Evolutionary conservation across 2,113 vertebrate species (phyloP), one percentile per base, ranked within the genome.

Genomic region (Oncorhynchus gorbuscha): DNA sequence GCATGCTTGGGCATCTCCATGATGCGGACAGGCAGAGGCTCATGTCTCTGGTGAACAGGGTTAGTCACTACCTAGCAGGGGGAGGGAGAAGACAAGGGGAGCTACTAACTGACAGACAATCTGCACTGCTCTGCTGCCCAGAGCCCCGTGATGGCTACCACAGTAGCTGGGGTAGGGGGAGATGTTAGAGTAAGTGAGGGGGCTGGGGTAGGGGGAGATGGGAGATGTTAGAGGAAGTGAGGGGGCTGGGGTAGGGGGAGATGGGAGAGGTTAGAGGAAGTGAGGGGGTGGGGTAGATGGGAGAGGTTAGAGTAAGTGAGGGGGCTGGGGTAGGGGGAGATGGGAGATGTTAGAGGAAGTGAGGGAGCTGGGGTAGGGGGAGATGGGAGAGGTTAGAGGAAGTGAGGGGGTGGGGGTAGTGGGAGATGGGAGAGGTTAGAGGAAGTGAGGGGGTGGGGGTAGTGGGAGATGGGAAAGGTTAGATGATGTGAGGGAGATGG

Each of bases 61-160:
- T 93, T 94, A 93, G 91, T 93, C 94, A 94, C 94, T 93, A 94
- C 94, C 94, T 94, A 93, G 89, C 93, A 89, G 91, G 93, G 91
- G 87, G 92, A 92, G 89, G 89, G 88, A 91, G 89, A 92, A 90
- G 90, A 94, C 89, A 93, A 89, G 92, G 92, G 92, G 89, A 89
- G 90, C 92, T 94, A 94, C 51, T 55, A 55, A 55, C 51, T 18
- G 51, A 91, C 91, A 94, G 85, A 91, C 88, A 91, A 91, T 88
- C 91, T 88, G 88, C 85, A 90, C 89, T 89, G 91, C 89, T 87
- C 70, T 76, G 87, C 90, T 87, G 81, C 84, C 84, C 74, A 79
- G 84, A 65, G 76, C 74, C 13, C 24, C 16, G 51, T 16, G 3
- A 55, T 55, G 51, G 51, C 16, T 20, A 75, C 71, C 76, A 85